A percentile compares a stretch with the other conserved stretches of the same genome.
phyloP scores from a whole-genome alignment of 2,113 vertebrate genomes.

The Eptatretus burgeri region DNA sequence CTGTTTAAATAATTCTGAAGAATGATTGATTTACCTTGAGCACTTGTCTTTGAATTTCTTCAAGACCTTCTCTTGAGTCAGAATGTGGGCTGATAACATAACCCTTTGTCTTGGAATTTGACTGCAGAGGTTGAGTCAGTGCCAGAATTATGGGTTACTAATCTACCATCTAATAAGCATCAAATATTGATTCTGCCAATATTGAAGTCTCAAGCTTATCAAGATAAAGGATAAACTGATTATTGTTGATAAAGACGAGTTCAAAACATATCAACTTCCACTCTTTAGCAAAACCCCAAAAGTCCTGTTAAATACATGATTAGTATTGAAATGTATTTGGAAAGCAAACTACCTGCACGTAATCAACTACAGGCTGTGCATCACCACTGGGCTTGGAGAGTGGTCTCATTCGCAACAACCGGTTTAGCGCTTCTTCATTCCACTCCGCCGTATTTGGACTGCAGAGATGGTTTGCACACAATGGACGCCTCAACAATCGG shows the following conservation, averaged over 20 bases:
- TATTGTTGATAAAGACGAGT: neutral
- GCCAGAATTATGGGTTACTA: no score
- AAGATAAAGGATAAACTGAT: neutral
- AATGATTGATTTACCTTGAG: no score
- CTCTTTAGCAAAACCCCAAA: conserved; percentile 1
- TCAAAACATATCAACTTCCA: neutral
- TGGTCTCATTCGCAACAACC: conserved; percentile 90
- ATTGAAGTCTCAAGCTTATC: neutral
- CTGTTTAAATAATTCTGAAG: no score
- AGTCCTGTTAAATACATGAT: neutral
- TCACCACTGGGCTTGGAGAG: conserved; percentile 87
- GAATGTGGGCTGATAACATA: no score
- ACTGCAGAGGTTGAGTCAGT: no score
- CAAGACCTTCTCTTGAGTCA: no score
- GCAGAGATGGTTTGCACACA: conserved; percentile 97
- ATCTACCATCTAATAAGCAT: no score
- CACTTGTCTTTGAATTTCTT: no score
- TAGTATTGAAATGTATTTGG: neutral
- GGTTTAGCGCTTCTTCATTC: conserved; percentile 86
- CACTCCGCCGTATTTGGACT: conserved; percentile 84
- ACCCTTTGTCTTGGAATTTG: no score
- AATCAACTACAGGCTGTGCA: conserved; percentile 36
- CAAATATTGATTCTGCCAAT: neutral
- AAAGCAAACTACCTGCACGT: neutral
- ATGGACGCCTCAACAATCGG: conserved; percentile 85